These are phyloP conservation scores for Tyto alba DNA, from an alignment of 2,113 vertebrate genomes.

Conservation along the genomic window DNA sequence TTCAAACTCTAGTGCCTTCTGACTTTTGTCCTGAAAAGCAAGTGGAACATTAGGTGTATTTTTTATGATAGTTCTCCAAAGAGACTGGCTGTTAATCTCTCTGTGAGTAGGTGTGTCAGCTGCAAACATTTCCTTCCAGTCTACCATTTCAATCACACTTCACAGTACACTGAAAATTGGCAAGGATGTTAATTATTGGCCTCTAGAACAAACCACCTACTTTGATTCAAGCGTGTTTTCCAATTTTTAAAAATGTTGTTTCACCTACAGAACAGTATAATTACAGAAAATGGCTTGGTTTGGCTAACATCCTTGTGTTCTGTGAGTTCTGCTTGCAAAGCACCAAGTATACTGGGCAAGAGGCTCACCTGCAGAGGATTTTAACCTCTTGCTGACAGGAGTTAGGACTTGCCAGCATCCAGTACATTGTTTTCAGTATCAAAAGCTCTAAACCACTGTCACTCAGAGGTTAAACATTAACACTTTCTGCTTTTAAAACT, in stretches of 20 bases:
- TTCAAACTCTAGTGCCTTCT: not conserved
- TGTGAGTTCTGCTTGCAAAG: constrained; percentile 37
- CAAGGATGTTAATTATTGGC: constrained; percentile 71
- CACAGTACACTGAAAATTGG: constrained; percentile 72
- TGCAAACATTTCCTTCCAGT: constrained; percentile 70
- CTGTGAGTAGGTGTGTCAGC: constrained; percentile 64
- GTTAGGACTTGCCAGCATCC: constrained; percentile 8
- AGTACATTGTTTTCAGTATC: constrained; percentile 28
- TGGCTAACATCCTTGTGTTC: constrained; percentile 59
- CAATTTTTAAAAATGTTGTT: constrained; percentile 66
- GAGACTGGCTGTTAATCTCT: constrained; percentile 65
- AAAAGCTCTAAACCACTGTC: constrained; percentile 38
- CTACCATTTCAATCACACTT: constrained; percentile 72
- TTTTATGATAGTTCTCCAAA: constrained; percentile 65
- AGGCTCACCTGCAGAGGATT: constrained; percentile 39
- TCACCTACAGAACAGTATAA: constrained; percentile 62
- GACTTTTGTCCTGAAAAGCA: constrained; percentile 62
- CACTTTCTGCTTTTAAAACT: constrained; percentile 8
- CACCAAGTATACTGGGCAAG: not conserved
- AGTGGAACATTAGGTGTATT: constrained; percentile 37
- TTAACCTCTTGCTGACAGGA: constrained; percentile 51
- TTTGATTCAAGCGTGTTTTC: constrained; percentile 58
- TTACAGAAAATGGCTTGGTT: constrained; percentile 68
- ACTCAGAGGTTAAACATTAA: constrained; percentile 58
- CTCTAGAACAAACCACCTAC: constrained; percentile 68